Evolutionary conservation across 2,888 invertebrate species (phyloP).

Genomic region (Phengaris arion): DNA sequence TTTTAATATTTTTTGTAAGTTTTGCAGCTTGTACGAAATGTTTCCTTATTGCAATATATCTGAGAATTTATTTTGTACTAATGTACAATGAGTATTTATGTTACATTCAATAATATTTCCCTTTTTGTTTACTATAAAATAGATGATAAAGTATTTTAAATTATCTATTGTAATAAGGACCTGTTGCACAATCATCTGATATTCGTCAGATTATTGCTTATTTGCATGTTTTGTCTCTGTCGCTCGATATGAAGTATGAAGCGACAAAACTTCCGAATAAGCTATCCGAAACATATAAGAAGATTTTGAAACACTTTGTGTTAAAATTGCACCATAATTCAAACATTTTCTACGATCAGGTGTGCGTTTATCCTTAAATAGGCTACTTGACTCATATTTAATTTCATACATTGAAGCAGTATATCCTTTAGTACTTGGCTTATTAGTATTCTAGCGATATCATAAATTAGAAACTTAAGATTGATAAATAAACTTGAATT

Average conservation of each 20-base stretch:
- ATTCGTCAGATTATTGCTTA: too few species aligned
- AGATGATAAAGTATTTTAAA: background rate
- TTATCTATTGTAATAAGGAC: too few species aligned
- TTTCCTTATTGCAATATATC: background rate
- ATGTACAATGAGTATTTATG: background rate
- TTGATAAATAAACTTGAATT: too few species aligned
- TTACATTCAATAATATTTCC: background rate
- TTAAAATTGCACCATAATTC: background rate
- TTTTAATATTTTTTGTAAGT: background rate
- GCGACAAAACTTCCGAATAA: too few species aligned
- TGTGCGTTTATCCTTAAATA: background rate
- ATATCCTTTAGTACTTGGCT: too few species aligned
- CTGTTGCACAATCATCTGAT: too few species aligned
- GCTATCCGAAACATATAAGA: too few species aligned
- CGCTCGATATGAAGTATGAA: too few species aligned
- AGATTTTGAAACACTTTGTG: too few species aligned
- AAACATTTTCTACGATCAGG: background rate
- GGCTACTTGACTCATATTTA: background rate
- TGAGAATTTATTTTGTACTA: constrained; percentile 11
- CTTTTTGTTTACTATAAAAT: background rate
- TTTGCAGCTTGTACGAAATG: background rate
- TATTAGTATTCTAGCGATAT: too few species aligned
- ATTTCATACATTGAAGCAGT: background rate
- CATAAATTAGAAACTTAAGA: too few species aligned
- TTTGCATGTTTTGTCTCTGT: too few species aligned